A percentile compares a stretch with the other conserved stretches of the same genome.
phyloP scores from a whole-genome alignment of 2,888 invertebrate species.

The Girardia tigrina region DNA sequence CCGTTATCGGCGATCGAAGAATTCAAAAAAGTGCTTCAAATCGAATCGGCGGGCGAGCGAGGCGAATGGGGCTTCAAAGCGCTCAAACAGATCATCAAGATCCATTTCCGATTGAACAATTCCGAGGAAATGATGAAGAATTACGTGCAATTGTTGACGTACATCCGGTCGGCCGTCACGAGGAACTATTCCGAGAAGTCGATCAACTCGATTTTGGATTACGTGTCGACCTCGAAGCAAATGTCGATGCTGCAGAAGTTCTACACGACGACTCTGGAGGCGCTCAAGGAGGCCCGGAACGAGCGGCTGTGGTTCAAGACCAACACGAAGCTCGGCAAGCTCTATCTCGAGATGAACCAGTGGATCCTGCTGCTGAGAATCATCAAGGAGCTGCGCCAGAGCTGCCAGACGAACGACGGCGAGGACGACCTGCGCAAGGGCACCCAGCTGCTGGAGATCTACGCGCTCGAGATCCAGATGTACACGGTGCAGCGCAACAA shows the following conservation, averaged over 20 bases:
- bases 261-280: slow-evolving; percentile 65
- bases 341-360: slow-evolving; percentile 88
- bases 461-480: slow-evolving; percentile 98
- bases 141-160: slow-evolving; percentile 85
- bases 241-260: slow-evolving; percentile 94
- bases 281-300: slow-evolving; percentile 82
- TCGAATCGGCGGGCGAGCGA: slow-evolving; percentile 81
- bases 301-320: slow-evolving; percentile 99
- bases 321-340: slow-evolving; percentile 90
- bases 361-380: slow-evolving; percentile 86
- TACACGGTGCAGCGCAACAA: slow-evolving; percentile 98
- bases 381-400: slow-evolving; percentile 84
- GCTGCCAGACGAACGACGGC: slow-evolving; percentile 93
- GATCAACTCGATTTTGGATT: slow-evolving; percentile 94
- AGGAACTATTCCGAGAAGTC: slow-evolving; percentile 98
- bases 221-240: slow-evolving; percentile 97
- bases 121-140: slow-evolving; percentile 76
- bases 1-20: slow-evolving; percentile 76
- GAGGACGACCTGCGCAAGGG: slow-evolving; percentile 90
- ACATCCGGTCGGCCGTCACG: slow-evolving; percentile 96
- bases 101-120: slow-evolving; percentile 83
- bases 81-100: slow-evolving; percentile 98
- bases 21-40: slow-evolving; percentile 70
- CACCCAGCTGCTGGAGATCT: slow-evolving; percentile 89
- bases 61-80: slow-evolving; percentile 99